Evolutionary conservation across 2,797 vertebrate genomes (phyloP), one percentile per base, ranked within the genome.

Genomic region (Anas georgica): DNA sequence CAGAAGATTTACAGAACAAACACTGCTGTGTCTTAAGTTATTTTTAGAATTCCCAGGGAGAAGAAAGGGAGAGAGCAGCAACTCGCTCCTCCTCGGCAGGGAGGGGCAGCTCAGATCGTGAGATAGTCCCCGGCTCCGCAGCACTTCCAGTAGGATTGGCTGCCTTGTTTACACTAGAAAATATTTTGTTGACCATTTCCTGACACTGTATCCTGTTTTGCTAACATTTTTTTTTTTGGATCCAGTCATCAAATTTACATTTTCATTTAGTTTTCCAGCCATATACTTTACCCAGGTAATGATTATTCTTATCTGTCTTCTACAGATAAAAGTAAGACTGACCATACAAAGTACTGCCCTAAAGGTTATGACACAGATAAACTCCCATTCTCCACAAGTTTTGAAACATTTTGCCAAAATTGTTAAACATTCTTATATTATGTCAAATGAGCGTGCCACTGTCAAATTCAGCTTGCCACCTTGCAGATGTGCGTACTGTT

Each of bases 41-140:
- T 93, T 93, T 91, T 95, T 86, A 81, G 70, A 62, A 56, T 91
- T 96, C 69, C 76, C 69, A 63, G 45, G 25, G 58, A 76, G 39
- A 74, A 60, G 74, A 52, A 28, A 43, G 41, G 9, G 50, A 66
- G 63, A 89, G 67, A 90, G 33, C 22, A 69, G 41, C 55, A 33
- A 48, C 7, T 1, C 0, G 0, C 48, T 83, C 23, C 46, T 90
- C 17, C 35, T 9, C 15, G 5, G 17, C 54, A 80, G 50, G 76
- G 50, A 86, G 63, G 1, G 2, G 67, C 75, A 45, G 0, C 2
- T 83, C 72, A 77, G 81, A 92, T 35, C 46, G 8, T 25, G 50
- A 69, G 84, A 77, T 0, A 60, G 64, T 3, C 79, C 69, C 74
- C 29, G 48, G 82, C 29, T 9, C 58, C 66, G 63, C 74, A 63